phyloP scores from a whole-genome alignment of 2,113 vertebrate genomes.

The Aptenodytes patagonicus region DNA sequence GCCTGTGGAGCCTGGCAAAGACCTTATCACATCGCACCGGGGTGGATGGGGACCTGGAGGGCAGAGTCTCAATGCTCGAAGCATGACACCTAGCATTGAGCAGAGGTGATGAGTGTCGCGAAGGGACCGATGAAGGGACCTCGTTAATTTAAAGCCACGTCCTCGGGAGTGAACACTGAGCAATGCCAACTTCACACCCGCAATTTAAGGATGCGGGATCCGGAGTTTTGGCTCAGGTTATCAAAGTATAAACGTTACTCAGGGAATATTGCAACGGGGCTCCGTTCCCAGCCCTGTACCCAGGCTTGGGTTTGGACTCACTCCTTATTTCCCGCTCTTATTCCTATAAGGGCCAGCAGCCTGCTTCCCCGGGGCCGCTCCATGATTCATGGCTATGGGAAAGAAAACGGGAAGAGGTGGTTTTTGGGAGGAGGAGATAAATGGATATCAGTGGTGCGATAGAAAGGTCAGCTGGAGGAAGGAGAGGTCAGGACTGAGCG shows the following conservation, averaged over 20 bases:
- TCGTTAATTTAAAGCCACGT: background rate
- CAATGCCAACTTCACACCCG: background rate
- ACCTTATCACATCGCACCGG: background rate
- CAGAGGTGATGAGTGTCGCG: background rate
- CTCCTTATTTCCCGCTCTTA: background rate
- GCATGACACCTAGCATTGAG: rapidly evolving
- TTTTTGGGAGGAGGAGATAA: background rate
- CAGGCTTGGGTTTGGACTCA: background rate
- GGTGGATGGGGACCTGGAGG: background rate
- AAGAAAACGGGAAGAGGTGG: background rate
- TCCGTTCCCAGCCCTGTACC: background rate
- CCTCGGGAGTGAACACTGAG: background rate
- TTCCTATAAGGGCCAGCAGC: background rate
- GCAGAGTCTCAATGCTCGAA: background rate
- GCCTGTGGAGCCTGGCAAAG: background rate
- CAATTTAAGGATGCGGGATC: background rate
- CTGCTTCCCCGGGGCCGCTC: background rate
- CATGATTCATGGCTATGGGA: background rate
- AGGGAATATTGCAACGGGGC: background rate
- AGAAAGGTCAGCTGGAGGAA: constrained; percentile 41
- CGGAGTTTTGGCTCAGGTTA: background rate
- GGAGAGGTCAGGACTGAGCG: background rate
- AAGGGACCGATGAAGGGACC: background rate
- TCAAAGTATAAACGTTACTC: background rate
- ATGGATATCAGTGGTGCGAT: background rate